These are phyloP conservation scores for Tautogolabrus adspersus DNA, from an alignment of 2,113 vertebrate genomes.

Conservation along the genomic window DNA sequence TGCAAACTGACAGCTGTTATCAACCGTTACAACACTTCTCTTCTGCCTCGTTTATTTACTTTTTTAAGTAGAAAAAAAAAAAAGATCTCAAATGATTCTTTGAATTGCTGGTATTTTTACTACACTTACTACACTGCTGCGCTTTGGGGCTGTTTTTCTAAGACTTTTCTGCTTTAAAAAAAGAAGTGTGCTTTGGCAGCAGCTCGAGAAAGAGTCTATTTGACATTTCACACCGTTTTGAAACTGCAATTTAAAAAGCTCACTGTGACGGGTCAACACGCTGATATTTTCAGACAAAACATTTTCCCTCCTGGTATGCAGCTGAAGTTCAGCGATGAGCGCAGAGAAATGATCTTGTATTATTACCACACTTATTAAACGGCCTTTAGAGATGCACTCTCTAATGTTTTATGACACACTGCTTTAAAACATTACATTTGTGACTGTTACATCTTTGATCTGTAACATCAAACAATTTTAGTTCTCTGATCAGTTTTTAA, in stretches of 20 bases:
- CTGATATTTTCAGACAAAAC: background rate
- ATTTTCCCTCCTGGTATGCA: background rate
- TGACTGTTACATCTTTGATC: background rate
- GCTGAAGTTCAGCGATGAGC: background rate
- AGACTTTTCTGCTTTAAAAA: background rate
- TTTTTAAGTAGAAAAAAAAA: too few species aligned
- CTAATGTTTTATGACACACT: background rate
- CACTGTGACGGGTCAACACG: background rate
- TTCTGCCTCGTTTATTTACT: too few species aligned
- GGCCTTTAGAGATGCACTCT: background rate
- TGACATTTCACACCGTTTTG: background rate
- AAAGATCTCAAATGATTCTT: too few species aligned
- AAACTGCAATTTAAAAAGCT: background rate
- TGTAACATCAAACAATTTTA: background rate
- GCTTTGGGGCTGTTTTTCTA: too few species aligned
- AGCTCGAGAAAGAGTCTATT: background rate
- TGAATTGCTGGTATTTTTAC: too few species aligned
- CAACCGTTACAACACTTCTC: too few species aligned
- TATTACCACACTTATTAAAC: constrained; percentile 1
- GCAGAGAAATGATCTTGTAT: background rate
- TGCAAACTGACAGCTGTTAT: background rate
- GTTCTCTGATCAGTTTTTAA: too few species aligned
- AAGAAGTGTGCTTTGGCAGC: background rate
- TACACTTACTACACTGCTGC: too few species aligned
- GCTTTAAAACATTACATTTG: background rate